Conservation (phyloP, 2,797 vertebrate genomes). For the Phoeniculus purpureus region DNA sequence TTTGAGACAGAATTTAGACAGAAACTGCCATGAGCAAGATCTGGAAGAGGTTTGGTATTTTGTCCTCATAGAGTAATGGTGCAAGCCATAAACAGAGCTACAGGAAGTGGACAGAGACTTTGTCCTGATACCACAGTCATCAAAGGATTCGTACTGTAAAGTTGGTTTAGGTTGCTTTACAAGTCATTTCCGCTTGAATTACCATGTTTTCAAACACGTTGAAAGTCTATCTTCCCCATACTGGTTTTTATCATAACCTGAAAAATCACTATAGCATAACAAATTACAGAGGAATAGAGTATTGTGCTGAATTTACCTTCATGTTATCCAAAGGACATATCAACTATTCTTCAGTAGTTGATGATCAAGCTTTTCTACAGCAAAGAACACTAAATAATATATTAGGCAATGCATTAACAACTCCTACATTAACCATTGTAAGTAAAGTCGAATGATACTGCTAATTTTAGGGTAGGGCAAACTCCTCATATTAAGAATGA, state of each 20-base stretch:
- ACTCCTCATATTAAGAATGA: background rate
- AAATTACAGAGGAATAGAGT: background rate
- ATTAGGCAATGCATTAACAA: background rate
- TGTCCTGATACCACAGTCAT: background rate
- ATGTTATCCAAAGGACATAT: background rate
- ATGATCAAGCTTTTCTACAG: background rate
- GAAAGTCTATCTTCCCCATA: background rate
- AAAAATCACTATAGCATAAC: background rate
- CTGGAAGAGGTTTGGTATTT: background rate
- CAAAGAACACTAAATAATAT: background rate
- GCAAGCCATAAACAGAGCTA: background rate
- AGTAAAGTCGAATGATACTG: background rate
- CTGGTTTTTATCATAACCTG: background rate
- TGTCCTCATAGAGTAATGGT: background rate
- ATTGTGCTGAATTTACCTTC: background rate
- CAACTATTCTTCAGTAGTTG: background rate
- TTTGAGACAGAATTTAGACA: background rate
- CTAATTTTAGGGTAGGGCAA: background rate
- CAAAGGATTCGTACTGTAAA: background rate
- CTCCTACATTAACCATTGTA: background rate
- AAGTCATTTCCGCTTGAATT: background rate
- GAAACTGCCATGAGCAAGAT: background rate
- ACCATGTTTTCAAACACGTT: fast-evolving
- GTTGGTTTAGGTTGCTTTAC: background rate
- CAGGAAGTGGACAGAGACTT: background rate